phyloP scores from a whole-genome alignment of 2,797 vertebrate species.

The Hyperoplus lanceolatus region DNA sequence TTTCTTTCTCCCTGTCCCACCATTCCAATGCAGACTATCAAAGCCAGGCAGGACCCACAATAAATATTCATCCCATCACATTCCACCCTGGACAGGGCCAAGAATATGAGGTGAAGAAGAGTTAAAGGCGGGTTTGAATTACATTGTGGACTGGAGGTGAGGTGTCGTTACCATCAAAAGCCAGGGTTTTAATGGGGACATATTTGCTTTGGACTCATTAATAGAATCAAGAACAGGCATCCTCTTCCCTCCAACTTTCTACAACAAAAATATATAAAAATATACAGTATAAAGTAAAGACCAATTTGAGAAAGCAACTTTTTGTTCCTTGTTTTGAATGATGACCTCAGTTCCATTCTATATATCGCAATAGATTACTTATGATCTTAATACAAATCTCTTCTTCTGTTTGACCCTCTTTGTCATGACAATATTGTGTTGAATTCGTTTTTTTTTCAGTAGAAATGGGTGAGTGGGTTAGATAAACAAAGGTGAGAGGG shows the following conservation, averaged over 20 bases:
- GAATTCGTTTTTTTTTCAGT: conserved; percentile 23
- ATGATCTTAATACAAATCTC: conserved; percentile 4
- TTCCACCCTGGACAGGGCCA: conserved; percentile 44
- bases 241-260: background rate
- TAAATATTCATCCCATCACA: conserved; percentile 76
- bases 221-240: background rate
- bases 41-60: conserved; percentile 58
- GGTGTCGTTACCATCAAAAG: conserved; percentile 30
- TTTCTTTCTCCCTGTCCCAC: conserved; percentile 32
- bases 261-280: no score
- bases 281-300: background rate
- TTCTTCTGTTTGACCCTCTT: conserved; percentile 25
- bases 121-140: conserved; percentile 58
- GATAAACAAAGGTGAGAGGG: conserved; percentile 13
- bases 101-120: conserved; percentile 63
- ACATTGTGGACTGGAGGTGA: conserved; percentile 31
- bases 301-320: background rate
- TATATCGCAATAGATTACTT: background rate
- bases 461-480: conserved; percentile 18
- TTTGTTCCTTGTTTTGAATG: background rate
- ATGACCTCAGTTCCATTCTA: background rate
- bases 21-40: conserved; percentile 56
- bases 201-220: conserved; percentile 14
- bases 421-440: conserved; percentile 36
- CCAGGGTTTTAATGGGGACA: background rate